Evolutionary conservation across 2,888 invertebrate species (phyloP).

Genomic region (Amaurobius ferox): DNA sequence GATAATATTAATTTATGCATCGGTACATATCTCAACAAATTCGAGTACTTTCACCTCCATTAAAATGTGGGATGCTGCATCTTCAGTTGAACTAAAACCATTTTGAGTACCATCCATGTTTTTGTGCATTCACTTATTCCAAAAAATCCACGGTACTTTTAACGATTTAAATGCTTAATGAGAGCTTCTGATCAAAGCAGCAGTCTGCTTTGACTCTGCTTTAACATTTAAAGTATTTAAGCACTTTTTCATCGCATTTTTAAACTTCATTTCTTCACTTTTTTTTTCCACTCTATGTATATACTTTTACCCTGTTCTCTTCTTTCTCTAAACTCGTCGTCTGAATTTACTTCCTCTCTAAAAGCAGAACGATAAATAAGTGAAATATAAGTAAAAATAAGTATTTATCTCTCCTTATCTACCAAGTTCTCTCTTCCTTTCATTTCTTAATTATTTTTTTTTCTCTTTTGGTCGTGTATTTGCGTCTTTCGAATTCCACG

Average conservation of each 20-base stretch:
- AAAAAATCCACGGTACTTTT: neutral
- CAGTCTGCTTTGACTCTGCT: constrained; percentile 12
- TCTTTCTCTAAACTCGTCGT: neutral
- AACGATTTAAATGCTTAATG: constrained; percentile 41
- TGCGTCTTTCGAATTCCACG: neutral
- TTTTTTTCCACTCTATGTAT: neutral
- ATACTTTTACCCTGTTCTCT: neutral
- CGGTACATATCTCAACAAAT: too few relatives aligned
- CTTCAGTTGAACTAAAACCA: too few relatives aligned
- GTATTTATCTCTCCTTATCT: neutral
- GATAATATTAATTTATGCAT: too few relatives aligned
- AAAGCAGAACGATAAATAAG: constrained; percentile 12
- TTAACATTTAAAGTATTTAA: constrained; percentile 30
- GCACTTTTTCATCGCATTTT: neutral
- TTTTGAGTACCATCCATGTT: too few relatives aligned
- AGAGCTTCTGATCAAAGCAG: constrained; percentile 49
- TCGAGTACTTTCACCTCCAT: too few relatives aligned
- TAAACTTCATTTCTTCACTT: neutral
- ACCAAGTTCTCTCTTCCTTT: neutral
- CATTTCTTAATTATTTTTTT: neutral
- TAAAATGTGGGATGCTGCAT: too few relatives aligned
- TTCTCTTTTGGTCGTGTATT: neutral
- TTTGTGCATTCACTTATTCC: too few relatives aligned
- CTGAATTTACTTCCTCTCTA: neutral
- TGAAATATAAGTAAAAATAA: neutral